Conservation (phyloP, 2,888 invertebrate species). For the Baccha elongata region DNA sequence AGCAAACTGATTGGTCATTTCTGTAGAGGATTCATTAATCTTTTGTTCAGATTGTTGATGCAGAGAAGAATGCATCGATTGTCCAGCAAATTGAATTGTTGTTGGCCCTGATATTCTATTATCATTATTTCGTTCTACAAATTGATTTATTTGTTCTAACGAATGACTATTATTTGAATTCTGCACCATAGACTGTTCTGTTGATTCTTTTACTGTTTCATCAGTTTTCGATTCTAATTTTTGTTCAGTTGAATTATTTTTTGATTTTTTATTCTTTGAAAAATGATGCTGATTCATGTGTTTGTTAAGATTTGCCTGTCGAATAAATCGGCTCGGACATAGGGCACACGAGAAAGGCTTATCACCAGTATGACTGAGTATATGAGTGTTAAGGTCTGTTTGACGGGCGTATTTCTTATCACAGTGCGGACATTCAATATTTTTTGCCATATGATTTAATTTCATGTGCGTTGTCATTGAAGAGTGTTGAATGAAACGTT, state of each 20-base stretch:
- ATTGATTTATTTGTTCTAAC: neutral
- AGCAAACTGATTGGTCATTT: constrained; percentile 2
- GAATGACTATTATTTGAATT: neutral
- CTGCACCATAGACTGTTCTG: neutral
- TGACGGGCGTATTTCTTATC: constrained; percentile 79
- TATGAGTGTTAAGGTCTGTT: constrained; percentile 78
- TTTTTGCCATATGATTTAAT: constrained; percentile 78
- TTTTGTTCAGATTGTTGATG: neutral
- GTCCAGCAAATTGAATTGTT: constrained; percentile 20
- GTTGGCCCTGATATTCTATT: neutral
- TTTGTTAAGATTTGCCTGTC: constrained; percentile 78
- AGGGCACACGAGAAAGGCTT: constrained; percentile 78
- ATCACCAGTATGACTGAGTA: constrained; percentile 78
- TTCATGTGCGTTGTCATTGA: constrained; percentile 79
- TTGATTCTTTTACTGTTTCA: neutral
- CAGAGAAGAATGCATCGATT: neutral
- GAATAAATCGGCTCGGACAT: constrained; percentile 79
- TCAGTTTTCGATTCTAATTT: neutral
- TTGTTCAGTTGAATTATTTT: neutral
- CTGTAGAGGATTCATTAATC: neutral
- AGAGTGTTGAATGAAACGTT: constrained; percentile 79
- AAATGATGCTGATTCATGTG: constrained; percentile 79
- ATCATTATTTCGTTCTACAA: neutral
- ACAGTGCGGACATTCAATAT: constrained; percentile 78
- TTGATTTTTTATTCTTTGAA: constrained; percentile 51